phyloP scores from a whole-genome alignment of 2,888 invertebrate genomes.

The Biston betularia region DNA sequence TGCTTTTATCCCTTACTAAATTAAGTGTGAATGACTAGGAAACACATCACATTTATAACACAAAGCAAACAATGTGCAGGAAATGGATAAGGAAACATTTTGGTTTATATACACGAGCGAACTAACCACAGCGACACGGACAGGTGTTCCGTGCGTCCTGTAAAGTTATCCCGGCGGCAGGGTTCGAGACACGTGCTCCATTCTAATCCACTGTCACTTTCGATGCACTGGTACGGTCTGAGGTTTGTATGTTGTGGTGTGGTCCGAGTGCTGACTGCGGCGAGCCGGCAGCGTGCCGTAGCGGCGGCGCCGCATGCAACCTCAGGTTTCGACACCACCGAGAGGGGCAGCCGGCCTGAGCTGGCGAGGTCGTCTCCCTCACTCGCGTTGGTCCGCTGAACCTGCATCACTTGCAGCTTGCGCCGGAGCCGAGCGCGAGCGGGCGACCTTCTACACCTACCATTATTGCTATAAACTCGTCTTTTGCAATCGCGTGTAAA shows the following conservation, averaged over 20 bases:
- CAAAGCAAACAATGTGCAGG: slow-evolving; percentile 15
- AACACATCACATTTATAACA: slow-evolving; percentile 8
- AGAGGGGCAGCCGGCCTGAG: slow-evolving; percentile 62
- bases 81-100: slow-evolving; percentile 17
- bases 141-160: slow-evolving; percentile 25
- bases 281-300: slow-evolving; percentile 53
- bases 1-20: slow-evolving; percentile 12
- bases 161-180: slow-evolving; percentile 52
- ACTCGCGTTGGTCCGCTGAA: slow-evolving; percentile 54
- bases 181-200: slow-evolving; percentile 57
- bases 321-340: slow-evolving; percentile 75
- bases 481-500: slow-evolving; percentile 75
- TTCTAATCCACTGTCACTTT: slow-evolving; percentile 77
- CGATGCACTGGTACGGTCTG: slow-evolving; percentile 55
- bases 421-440: slow-evolving; percentile 58
- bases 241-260: slow-evolving; percentile 58
- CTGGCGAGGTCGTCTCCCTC: slow-evolving; percentile 63
- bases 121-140: slow-evolving; percentile 41
- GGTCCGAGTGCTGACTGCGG: slow-evolving; percentile 62
- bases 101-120: background rate
- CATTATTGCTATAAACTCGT: slow-evolving; percentile 78
- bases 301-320: slow-evolving; percentile 70
- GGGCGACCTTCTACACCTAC: slow-evolving; percentile 78
- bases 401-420: slow-evolving; percentile 56
- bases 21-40: slow-evolving; percentile 20